Evolutionary conservation across 2,888 invertebrate species (phyloP).

Genomic region (Furcula furcula): DNA sequence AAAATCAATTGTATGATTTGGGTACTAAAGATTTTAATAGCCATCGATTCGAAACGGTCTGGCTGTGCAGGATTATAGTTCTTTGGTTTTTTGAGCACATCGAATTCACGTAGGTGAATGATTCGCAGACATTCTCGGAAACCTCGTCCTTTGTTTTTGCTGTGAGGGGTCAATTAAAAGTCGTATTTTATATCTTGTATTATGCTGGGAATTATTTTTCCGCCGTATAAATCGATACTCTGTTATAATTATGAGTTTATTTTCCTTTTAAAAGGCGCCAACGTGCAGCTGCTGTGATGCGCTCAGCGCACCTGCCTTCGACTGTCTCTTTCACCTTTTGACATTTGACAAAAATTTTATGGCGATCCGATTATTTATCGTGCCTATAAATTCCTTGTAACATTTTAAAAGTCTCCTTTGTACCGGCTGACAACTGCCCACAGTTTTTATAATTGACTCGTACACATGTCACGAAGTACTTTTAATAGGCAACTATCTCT

Average conservation of each 20-base stretch:
- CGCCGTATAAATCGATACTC: conserved; percentile 31
- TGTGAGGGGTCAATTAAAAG: conserved; percentile 21
- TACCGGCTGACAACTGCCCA: conserved; percentile 21
- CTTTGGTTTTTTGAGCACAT: conserved; percentile 25
- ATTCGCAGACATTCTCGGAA: conserved; percentile 28
- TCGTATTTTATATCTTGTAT: conserved; percentile 15
- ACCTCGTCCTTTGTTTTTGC: conserved; percentile 23
- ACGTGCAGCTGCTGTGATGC: conserved; percentile 45
- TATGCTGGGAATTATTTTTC: conserved; percentile 24
- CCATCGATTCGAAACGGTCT: conserved; percentile 27
- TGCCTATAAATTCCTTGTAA: conserved; percentile 21
- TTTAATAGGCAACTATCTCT: conserved; percentile 33
- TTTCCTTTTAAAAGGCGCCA: conserved; percentile 37
- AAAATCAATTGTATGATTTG: conserved; percentile 30
- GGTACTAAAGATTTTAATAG: conserved; percentile 30
- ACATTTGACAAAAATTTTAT: conserved; percentile 53
- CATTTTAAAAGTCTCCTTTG: conserved; percentile 14
- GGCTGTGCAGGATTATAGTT: conserved; percentile 20
- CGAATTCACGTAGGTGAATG: conserved; percentile 22
- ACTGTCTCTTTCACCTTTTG: conserved; percentile 59
- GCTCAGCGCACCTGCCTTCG: conserved; percentile 52
- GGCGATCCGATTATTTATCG: conserved; percentile 28
- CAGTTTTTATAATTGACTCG: conserved; percentile 32
- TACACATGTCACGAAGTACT: conserved; percentile 37
- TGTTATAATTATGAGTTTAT: conserved; percentile 35